These are phyloP conservation scores for Catharus bicknelli DNA, from an alignment of 2,113 vertebrate species.

Conservation along the genomic window DNA sequence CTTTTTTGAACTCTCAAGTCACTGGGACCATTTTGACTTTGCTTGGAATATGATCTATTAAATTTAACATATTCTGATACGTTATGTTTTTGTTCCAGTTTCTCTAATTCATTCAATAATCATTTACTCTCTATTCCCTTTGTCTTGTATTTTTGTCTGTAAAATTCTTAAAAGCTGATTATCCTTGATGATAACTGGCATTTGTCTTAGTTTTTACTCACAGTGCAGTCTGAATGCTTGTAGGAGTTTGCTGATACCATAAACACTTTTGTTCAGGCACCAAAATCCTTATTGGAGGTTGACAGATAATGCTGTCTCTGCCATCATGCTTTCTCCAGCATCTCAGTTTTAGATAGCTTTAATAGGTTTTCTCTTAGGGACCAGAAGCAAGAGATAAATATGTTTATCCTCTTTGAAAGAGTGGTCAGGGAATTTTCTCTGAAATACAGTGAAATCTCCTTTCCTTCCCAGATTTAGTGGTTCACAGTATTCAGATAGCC, in stretches of 20 bases:
- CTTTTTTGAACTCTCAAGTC: neutral
- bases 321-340: neutral
- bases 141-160: constrained; percentile 11
- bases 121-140: neutral
- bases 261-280: neutral
- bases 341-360: neutral
- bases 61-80: neutral
- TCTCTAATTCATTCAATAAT: neutral
- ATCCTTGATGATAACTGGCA: neutral
- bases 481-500: neutral
- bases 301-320: neutral
- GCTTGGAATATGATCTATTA: neutral
- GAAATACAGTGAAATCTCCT: neutral
- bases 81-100: neutral
- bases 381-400: neutral
- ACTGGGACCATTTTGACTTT: neutral
- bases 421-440: neutral
- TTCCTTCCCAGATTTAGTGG: neutral
- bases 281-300: neutral
- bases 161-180: neutral
- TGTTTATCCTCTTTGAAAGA: neutral
- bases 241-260: neutral
- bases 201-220: constrained; percentile 4
- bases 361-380: neutral
- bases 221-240: neutral